Conservation (phyloP, 2,113 vertebrate genomes). For the Furnarius figulus region DNA sequence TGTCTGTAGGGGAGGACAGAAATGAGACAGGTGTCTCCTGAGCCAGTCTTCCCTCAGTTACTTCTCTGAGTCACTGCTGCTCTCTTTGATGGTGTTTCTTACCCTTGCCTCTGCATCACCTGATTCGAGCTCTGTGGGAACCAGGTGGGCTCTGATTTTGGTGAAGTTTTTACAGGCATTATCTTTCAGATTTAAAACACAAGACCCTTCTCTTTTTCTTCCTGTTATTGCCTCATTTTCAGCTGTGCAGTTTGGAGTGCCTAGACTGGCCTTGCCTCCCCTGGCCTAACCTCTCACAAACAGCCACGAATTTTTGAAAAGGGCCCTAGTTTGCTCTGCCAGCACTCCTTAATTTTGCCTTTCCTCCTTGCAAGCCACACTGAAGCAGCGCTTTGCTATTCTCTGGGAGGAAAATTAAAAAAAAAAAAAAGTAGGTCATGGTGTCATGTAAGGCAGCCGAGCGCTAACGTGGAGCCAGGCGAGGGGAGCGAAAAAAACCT, state of each 20-base stretch:
- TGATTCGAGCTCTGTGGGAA: neutral
- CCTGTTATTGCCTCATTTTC: neutral
- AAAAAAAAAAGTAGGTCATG: conserved; percentile 45
- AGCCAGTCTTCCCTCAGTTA: neutral
- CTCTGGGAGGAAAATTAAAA: neutral
- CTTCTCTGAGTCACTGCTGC: neutral
- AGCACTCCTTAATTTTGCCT: neutral
- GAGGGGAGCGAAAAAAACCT: neutral
- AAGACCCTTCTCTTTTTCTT: neutral
- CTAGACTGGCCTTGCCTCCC: neutral
- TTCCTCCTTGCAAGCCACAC: neutral
- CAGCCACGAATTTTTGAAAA: conserved; percentile 35
- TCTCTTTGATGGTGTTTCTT: neutral
- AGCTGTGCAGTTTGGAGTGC: neutral
- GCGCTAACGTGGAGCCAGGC: neutral
- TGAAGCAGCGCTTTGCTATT: neutral
- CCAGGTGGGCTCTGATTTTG: neutral
- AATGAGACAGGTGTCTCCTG: neutral
- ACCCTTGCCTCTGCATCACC: neutral
- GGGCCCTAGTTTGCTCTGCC: neutral
- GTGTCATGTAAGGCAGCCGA: conserved; percentile 59
- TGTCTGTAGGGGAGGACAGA: neutral
- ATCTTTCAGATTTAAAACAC: neutral
- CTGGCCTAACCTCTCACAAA: conserved; percentile 17
- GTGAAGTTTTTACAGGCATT: neutral